Percentiles rank a stretch among this genome's conserved stretches.
Conservation (phyloP, 2,113 vertebrate genomes). For the Odocoileus hemionus region DNA sequence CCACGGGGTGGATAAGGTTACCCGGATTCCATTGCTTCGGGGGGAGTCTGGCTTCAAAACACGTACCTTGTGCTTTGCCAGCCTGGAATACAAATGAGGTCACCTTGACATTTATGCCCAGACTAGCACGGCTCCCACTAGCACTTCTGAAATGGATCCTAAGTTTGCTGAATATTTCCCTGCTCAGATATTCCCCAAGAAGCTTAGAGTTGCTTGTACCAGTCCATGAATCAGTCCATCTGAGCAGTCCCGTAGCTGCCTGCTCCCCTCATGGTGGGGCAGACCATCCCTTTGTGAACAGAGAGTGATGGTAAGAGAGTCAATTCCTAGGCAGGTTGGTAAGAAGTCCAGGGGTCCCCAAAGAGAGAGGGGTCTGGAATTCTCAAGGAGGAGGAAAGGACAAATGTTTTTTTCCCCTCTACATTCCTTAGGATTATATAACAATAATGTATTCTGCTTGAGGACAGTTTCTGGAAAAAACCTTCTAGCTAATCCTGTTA, state of each 20-base stretch:
- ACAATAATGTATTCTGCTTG: background rate
- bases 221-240: background rate
- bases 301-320: background rate
- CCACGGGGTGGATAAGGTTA: accelerated
- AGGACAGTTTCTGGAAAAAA: background rate
- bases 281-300: background rate
- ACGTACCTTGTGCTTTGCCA: accelerated
- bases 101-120: background rate
- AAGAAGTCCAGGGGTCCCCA: background rate
- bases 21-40: background rate
- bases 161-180: background rate
- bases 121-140: too few species aligned
- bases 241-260: background rate
- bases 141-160: background rate
- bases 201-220: background rate
- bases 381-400: background rate
- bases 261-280: background rate
- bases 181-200: background rate
- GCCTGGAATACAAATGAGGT: background rate
- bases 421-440: background rate
- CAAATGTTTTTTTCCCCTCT: background rate
- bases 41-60: background rate
- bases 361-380: background rate
- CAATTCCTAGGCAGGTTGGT: background rate
- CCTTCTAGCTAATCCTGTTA: background rate